Percentiles rank a stretch among this genome's conserved stretches.
Conservation (phyloP, 2,113 vertebrate species). For the Microtus pennsylvanicus region DNA sequence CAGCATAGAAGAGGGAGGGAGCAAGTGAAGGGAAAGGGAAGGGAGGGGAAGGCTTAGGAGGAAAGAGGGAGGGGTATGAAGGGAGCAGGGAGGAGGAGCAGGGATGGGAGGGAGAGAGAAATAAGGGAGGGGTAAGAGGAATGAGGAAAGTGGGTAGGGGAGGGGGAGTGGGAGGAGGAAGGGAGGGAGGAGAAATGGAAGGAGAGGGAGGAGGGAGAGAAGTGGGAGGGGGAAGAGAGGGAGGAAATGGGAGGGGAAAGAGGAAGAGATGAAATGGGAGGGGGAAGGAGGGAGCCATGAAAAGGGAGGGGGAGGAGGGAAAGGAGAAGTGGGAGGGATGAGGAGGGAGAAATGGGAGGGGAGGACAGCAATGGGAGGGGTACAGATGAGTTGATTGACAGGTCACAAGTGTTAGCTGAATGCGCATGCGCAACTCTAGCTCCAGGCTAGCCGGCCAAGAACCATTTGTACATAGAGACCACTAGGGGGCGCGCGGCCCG, state of each 20-base stretch:
- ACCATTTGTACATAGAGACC: constrained; percentile 12
- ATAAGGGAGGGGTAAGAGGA: not conserved
- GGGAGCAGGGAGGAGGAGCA: not conserved
- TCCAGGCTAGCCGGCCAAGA: not conserved
- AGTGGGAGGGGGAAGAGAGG: not conserved
- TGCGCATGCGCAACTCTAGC: constrained; percentile 67
- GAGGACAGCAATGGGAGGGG: constrained; percentile 75
- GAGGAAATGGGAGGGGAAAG: not conserved
- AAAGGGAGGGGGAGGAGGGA: not conserved
- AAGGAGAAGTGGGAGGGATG: not conserved
- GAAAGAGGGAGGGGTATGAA: not conserved
- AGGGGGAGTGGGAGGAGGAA: not conserved
- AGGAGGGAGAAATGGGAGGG: not conserved
- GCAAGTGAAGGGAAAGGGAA: not conserved
- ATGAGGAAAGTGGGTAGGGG: too few relatives aligned
- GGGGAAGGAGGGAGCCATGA: not conserved
- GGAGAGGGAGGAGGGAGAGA: too few relatives aligned
- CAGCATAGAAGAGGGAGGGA: constrained; percentile 41
- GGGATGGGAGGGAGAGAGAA: too few relatives aligned
- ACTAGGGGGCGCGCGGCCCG: constrained; percentile 71
- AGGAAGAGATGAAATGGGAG: not conserved
- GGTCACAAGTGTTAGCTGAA: constrained; percentile 46
- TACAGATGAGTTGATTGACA: constrained; percentile 79
- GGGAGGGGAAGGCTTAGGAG: not conserved
- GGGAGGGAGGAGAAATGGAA: not conserved